Conservation (phyloP, 2,113 vertebrate genomes). For the Gymnogyps californianus region DNA sequence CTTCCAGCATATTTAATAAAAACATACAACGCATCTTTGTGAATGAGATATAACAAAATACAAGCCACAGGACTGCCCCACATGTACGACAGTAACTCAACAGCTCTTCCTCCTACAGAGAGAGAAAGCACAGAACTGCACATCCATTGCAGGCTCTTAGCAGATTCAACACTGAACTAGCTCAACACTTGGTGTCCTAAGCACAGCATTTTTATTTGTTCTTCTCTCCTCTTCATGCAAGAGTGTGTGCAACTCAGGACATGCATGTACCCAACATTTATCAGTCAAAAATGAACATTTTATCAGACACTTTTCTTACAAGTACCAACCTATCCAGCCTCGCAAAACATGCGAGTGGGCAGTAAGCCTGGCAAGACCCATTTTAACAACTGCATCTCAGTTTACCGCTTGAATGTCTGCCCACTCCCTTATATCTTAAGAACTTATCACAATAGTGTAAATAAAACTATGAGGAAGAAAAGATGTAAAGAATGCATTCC, state of each 20-base stretch:
- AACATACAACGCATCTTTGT: background rate
- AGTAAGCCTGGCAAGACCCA: background rate
- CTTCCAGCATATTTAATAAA: background rate
- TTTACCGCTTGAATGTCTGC: background rate
- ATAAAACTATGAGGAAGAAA: background rate
- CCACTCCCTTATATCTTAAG: background rate
- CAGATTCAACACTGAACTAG: accelerated
- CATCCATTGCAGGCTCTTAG: background rate
- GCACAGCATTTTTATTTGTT: background rate
- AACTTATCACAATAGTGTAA: background rate
- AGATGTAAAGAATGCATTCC: background rate
- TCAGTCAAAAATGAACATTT: background rate
- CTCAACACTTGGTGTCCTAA: background rate
- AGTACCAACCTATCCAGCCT: background rate
- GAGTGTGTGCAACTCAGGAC: background rate
- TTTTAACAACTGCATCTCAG: background rate
- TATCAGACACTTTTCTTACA: background rate
- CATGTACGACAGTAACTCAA: background rate
- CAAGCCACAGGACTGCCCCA: background rate
- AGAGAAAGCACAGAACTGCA: background rate
- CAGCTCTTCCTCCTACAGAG: background rate
- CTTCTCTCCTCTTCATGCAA: background rate
- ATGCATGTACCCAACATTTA: background rate
- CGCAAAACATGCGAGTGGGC: background rate
- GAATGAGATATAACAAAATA: background rate